Evolutionary conservation across 2,888 invertebrate species (phyloP).

Genomic region (Nezara viridula): DNA sequence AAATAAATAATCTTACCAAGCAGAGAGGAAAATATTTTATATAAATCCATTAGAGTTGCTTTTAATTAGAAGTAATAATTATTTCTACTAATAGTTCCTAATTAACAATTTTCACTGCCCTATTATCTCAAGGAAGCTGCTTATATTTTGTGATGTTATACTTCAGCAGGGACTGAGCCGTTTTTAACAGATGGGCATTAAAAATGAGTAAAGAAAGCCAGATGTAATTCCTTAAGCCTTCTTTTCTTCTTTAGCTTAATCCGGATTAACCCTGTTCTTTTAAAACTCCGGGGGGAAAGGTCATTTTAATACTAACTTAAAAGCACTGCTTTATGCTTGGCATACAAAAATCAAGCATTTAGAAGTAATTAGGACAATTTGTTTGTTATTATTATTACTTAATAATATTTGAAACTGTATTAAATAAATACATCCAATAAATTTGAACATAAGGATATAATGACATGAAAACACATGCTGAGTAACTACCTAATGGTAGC

Average conservation of each 20-base stretch:
- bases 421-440: too few relatives aligned
- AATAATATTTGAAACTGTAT: too few relatives aligned
- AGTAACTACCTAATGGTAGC: too few relatives aligned
- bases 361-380: background rate
- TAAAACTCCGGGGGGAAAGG: background rate
- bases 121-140: background rate
- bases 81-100: too few relatives aligned
- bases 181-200: background rate
- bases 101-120: too few relatives aligned
- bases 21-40: too few relatives aligned
- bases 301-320: slow-evolving; percentile 7
- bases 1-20: too few relatives aligned
- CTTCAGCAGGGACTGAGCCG: background rate
- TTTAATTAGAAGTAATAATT: too few relatives aligned
- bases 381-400: too few relatives aligned
- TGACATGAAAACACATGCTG: too few relatives aligned
- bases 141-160: background rate
- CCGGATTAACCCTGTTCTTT: slow-evolving; percentile 11
- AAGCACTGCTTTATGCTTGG: background rate
- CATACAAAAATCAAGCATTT: slow-evolving; percentile 7
- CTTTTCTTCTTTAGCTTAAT: background rate
- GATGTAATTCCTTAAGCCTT: slow-evolving; percentile 32
- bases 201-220: background rate
- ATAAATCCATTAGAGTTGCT: too few relatives aligned
- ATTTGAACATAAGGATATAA: too few relatives aligned